Conservation (phyloP, 1,140 invertebrate species). For the Eurytemora carolleeae region DNA sequence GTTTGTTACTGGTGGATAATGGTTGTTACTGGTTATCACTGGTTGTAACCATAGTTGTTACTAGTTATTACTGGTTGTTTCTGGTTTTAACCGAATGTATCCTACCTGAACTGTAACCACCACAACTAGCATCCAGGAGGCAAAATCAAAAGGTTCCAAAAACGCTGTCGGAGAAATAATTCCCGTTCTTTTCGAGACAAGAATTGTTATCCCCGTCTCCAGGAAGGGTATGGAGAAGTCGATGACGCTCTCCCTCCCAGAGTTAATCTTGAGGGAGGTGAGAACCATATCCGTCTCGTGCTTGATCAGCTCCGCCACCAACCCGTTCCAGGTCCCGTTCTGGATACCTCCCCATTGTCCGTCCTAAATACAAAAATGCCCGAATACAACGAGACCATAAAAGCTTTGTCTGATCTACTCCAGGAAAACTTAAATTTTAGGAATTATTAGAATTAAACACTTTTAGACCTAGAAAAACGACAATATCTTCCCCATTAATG, state of each 20-base stretch:
- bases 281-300: slow-evolving; percentile 81
- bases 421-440: too few relatives aligned
- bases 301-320: slow-evolving; percentile 59
- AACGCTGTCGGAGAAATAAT: slow-evolving; percentile 97
- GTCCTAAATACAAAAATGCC: too few relatives aligned
- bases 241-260: slow-evolving; percentile 52
- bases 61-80: too few relatives aligned
- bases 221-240: slow-evolving; percentile 84
- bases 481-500: too few relatives aligned
- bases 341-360: slow-evolving; percentile 77
- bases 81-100: too few relatives aligned
- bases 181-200: slow-evolving; percentile 88
- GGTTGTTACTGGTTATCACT: too few relatives aligned
- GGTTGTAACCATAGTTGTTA: too few relatives aligned
- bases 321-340: slow-evolving; percentile 89
- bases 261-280: slow-evolving; percentile 91
- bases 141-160: slow-evolving; percentile 91
- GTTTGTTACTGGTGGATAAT: too few relatives aligned
- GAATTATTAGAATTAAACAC: too few relatives aligned
- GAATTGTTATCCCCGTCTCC: slow-evolving; percentile 93
- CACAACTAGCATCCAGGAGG: slow-evolving; percentile 91
- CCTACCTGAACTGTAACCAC: slow-evolving; percentile 90
- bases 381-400: too few relatives aligned
- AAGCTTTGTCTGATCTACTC: too few relatives aligned
- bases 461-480: too few relatives aligned